These are phyloP conservation scores for Heterotis niloticus DNA, from an alignment of 2,113 vertebrate species.

Conservation along the genomic window DNA sequence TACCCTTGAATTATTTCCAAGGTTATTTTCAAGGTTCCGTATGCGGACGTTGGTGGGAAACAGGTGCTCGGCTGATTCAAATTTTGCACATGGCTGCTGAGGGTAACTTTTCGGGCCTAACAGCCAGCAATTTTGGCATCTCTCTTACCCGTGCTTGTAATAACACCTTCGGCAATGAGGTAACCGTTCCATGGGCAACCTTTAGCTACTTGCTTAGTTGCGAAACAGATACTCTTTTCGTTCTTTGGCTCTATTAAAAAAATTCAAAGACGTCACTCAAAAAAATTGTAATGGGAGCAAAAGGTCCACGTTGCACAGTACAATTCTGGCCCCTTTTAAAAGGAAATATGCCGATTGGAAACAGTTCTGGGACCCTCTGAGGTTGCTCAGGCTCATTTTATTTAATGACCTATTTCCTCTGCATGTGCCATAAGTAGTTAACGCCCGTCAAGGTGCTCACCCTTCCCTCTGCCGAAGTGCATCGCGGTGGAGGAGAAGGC, in stretches of 20 bases:
- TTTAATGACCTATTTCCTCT: slow-evolving; percentile 78
- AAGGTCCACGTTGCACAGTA: slow-evolving; percentile 43
- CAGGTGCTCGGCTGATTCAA: too few relatives aligned
- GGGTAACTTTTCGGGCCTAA: too few relatives aligned
- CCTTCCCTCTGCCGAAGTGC: slow-evolving; percentile 53
- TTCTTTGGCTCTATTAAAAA: slow-evolving; percentile 13
- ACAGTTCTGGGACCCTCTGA: slow-evolving; percentile 69
- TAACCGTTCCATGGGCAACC: slow-evolving; percentile 53
- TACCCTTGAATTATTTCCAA: slow-evolving; percentile 65
- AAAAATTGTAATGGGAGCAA: slow-evolving; percentile 18
- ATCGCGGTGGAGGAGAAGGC: neutral
- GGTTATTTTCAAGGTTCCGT: slow-evolving; percentile 70
- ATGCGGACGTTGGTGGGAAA: slow-evolving; percentile 38
- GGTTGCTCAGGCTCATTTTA: slow-evolving; percentile 65
- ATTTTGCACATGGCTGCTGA: too few relatives aligned
- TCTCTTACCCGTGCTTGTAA: neutral
- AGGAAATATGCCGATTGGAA: slow-evolving; percentile 72
- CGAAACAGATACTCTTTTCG: slow-evolving; percentile 59
- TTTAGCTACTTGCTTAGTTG: slow-evolving; percentile 64
- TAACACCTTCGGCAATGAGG: slow-evolving; percentile 40
- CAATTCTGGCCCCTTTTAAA: slow-evolving; percentile 57
- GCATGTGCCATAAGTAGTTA: slow-evolving; percentile 73
- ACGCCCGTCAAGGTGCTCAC: slow-evolving; percentile 71
- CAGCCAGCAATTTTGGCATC: too few relatives aligned
- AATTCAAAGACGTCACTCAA: slow-evolving; percentile 16